Evolutionary conservation across 2,113 vertebrate genomes (phyloP).

Genomic region (Trematocara macrostoma): DNA sequence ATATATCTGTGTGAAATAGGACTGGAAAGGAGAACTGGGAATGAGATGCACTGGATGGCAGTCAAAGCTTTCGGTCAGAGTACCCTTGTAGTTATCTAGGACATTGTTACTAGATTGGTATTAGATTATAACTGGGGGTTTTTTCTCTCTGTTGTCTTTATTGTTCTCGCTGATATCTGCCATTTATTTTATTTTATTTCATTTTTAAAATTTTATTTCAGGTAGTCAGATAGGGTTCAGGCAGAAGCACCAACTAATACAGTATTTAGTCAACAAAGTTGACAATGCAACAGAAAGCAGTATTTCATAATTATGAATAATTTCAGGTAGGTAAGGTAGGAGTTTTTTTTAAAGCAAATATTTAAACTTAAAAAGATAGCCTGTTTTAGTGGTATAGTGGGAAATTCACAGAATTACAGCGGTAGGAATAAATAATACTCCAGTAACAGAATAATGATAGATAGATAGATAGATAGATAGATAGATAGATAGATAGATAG

Average conservation of each 20-base stretch:
- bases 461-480: not conserved
- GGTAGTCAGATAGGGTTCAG: not conserved
- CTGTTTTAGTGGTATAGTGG: not conserved
- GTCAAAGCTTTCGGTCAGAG: constrained; percentile 37
- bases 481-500: too few species aligned
- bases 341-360: not conserved
- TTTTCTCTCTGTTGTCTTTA: not conserved
- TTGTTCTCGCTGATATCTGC: not conserved
- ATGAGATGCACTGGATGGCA: constrained; percentile 36
- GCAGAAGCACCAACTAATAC: not conserved
- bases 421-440: not conserved
- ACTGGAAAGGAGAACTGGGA: constrained; percentile 46
- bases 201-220: not conserved
- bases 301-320: not conserved
- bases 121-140: not conserved
- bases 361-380: not conserved
- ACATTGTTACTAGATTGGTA: constrained; percentile 33
- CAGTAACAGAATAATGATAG: not conserved
- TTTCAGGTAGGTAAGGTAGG: not conserved
- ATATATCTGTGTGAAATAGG: constrained; percentile 38
- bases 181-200: not conserved
- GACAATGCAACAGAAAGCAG: not conserved
- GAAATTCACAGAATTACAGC: not conserved
- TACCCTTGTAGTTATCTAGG: constrained; percentile 45
- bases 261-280: not conserved